Evolutionary conservation across 2,113 vertebrate species (phyloP).

Genomic region (Empidonax alnorum): DNA sequence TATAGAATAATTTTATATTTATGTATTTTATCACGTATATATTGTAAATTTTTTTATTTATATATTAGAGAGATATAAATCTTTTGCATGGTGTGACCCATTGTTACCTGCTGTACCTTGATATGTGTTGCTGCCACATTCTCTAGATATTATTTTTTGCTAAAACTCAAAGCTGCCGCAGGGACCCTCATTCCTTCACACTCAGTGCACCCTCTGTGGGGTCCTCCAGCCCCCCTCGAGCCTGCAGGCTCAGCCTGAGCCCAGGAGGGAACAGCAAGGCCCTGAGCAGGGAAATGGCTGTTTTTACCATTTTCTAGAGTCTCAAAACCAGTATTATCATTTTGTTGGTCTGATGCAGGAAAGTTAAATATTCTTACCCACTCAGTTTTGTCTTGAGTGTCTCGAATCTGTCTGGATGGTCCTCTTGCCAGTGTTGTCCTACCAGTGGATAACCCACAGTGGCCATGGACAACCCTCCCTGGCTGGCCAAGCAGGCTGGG

Average conservation of each 20-base stretch:
- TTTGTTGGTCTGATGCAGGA: neutral
- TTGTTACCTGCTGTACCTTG: too few species aligned
- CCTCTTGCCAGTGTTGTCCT: neutral
- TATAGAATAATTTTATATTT: neutral
- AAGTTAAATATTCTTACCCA: neutral
- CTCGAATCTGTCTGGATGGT: neutral
- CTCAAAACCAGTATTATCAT: neutral
- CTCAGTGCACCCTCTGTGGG: rapidly evolving
- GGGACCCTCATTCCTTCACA: neutral
- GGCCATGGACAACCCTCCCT: neutral
- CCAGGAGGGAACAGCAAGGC: neutral
- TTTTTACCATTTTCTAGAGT: neutral
- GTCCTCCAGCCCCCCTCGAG: rapidly evolving
- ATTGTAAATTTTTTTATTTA: neutral
- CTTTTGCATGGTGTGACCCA: neutral
- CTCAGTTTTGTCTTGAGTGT: neutral
- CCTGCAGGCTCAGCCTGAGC: neutral
- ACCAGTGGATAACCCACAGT: neutral
- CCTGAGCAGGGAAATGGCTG: neutral
- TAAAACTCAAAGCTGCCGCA: neutral
- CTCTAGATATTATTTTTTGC: neutral
- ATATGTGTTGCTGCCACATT: neutral
- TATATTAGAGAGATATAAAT: neutral
- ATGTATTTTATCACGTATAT: neutral
- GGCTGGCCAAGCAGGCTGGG: neutral